These are phyloP conservation scores for Trinorchestia longiramus DNA, from an alignment of 1,140 invertebrate species.

Conservation along the genomic window DNA sequence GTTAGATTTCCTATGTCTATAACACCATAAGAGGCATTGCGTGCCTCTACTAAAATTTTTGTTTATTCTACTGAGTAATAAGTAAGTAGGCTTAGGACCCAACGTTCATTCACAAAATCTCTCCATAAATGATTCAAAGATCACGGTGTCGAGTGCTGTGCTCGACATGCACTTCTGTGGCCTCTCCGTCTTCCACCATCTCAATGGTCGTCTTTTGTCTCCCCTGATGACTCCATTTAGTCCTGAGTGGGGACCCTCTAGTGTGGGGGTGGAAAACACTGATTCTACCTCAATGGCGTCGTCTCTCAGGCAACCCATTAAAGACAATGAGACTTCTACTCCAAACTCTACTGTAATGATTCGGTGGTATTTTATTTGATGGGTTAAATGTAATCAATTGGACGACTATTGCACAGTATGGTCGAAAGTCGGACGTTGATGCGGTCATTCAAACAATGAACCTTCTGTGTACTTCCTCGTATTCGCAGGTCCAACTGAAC, in stretches of 20 bases:
- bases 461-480: not conserved
- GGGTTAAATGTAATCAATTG: not conserved
- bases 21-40: no score
- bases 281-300: not conserved
- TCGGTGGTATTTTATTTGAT: not conserved
- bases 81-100: not conserved
- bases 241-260: not conserved
- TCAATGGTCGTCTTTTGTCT: not conserved
- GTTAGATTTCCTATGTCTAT: no score
- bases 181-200: not conserved
- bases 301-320: not conserved
- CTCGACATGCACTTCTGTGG: not conserved
- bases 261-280: no score
- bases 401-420: not conserved
- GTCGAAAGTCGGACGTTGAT: not conserved
- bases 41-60: not conserved
- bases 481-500: not conserved
- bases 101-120: not conserved
- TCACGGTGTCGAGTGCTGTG: not conserved
- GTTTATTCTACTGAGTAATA: not conserved
- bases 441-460: not conserved
- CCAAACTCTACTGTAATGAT: not conserved
- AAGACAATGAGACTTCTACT: not conserved
- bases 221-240: not conserved
- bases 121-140: not conserved